These are phyloP conservation scores for Scleropages formosus DNA, from an alignment of 2,797 vertebrate genomes.

Conservation along the genomic window DNA sequence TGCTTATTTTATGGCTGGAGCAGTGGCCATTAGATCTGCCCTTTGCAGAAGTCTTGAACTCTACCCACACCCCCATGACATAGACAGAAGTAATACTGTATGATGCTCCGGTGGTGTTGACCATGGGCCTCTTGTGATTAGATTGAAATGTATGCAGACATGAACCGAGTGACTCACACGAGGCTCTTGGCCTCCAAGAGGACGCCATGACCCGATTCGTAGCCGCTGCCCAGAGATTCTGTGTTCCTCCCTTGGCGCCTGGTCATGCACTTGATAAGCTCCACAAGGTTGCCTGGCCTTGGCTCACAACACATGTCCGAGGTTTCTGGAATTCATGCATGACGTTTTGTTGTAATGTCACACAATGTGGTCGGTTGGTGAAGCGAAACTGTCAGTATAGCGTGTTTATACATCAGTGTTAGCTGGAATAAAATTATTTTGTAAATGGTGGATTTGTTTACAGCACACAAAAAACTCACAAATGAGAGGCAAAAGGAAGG, in stretches of 20 bases:
- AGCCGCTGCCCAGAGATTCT: conserved; percentile 11
- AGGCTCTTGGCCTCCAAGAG: conserved; percentile 22
- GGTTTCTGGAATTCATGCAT: conserved; percentile 16
- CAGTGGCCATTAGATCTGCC: too few species aligned
- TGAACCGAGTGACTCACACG: neutral
- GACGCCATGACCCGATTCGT: conserved; percentile 29
- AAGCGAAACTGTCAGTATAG: too few species aligned
- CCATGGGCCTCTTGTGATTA: conserved; percentile 13
- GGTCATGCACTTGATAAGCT: conserved; percentile 44
- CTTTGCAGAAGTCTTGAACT: too few species aligned
- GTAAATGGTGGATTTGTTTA: too few species aligned
- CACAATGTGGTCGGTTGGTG: too few species aligned
- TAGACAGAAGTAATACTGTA: conserved; percentile 14
- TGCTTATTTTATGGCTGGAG: too few species aligned
- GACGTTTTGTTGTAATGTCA: too few species aligned
- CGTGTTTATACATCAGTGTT: too few species aligned
- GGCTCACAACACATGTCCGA: conserved; percentile 13
- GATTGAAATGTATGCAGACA: conserved; percentile 14
- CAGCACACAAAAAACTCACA: too few species aligned
- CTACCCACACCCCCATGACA: neutral
- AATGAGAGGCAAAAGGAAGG: too few species aligned
- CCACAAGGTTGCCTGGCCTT: conserved; percentile 38
- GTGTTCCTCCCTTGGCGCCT: conserved; percentile 36
- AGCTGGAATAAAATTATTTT: too few species aligned
- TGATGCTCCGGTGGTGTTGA: neutral